A percentile compares a stretch with the other conserved stretches of the same genome.
phyloP scores from a whole-genome alignment of 2,888 invertebrate genomes.

The Xanthia togata region DNA sequence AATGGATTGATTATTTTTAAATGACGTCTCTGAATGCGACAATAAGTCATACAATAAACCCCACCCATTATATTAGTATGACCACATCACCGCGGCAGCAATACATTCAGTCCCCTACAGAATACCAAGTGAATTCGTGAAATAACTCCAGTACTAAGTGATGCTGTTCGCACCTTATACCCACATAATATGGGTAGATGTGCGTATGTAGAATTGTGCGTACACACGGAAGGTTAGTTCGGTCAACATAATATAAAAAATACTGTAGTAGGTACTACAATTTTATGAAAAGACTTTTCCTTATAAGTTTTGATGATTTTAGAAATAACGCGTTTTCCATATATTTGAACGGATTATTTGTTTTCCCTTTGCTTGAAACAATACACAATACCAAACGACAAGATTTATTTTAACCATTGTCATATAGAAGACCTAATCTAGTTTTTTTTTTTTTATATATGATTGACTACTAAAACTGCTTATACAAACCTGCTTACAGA shows the following conservation, averaged over 20 bases:
- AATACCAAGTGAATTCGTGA: conserved; percentile 39
- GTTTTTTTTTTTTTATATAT: not conserved
- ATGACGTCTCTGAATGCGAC: no score
- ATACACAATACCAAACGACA: no score
- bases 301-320: no score
- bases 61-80: conserved; percentile 22
- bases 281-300: no score
- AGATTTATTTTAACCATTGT: no score
- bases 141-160: conserved; percentile 21
- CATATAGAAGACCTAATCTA: no score
- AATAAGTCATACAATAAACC: conserved; percentile 10
- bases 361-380: no score
- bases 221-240: conserved; percentile 3
- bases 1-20: not conserved
- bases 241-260: not conserved
- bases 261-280: no score
- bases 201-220: not conserved
- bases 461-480: no score
- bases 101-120: conserved; percentile 24
- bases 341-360: no score
- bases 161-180: conserved; percentile 27
- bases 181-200: not conserved
- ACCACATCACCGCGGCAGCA: not conserved
- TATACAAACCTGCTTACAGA: no score
- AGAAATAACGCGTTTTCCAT: no score